A percentile compares a stretch with the other conserved stretches of the same genome.
These are phyloP conservation scores for Morpho achilles DNA, from an alignment of 2,888 invertebrate genomes.

Conservation along the genomic window DNA sequence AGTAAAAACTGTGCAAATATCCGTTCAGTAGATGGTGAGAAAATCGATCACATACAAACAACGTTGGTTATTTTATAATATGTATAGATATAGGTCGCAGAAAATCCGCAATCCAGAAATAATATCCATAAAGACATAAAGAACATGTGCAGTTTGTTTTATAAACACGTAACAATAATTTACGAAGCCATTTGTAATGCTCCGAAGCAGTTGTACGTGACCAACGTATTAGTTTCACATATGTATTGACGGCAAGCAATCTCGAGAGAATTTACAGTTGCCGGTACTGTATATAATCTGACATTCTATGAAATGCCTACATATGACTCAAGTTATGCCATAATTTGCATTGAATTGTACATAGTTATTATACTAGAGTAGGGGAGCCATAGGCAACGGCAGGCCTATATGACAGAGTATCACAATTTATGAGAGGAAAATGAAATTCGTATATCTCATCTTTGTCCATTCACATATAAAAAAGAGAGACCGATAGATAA, in stretches of 20 bases:
- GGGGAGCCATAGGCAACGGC: no score
- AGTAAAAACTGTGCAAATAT: no score
- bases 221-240: conserved; percentile 34
- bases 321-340: conserved; percentile 6
- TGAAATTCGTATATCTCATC: no score
- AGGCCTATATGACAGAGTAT: no score
- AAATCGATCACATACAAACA: no score
- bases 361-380: not conserved
- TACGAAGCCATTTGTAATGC: conserved; percentile 16
- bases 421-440: no score
- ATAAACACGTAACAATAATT: conserved; percentile 17
- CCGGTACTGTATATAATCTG: conserved; percentile 1
- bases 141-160: conserved; percentile 15
- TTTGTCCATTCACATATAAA: no score
- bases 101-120: not conserved
- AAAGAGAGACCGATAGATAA: no score
- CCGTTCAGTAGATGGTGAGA: no score
- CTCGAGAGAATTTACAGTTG: conserved; percentile 14
- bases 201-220: conserved; percentile 27
- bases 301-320: conserved; percentile 6
- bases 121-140: conserved; percentile 5
- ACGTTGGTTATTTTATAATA: no score
- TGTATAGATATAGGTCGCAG: not conserved
- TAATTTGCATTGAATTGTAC: conserved; percentile 8
- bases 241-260: conserved; percentile 29